Percentiles rank a stretch among this genome's conserved stretches.
Conservation (phyloP, 1,140 invertebrate genomes). For the Megathymus violae region DNA sequence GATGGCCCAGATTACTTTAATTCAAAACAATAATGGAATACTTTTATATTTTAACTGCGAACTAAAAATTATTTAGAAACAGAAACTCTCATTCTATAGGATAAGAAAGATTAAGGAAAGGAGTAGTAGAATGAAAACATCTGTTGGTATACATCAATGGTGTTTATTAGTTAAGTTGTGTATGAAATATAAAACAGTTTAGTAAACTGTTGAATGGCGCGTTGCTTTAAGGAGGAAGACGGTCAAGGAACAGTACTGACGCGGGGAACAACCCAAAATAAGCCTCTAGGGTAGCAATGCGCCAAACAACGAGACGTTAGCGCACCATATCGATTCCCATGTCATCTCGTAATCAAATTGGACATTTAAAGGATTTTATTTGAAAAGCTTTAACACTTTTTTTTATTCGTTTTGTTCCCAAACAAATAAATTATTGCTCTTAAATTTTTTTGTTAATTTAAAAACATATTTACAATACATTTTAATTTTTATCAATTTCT, state of each 20-base stretch:
- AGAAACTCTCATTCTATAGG: not conserved
- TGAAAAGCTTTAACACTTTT: no score
- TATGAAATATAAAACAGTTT: constrained; percentile 46
- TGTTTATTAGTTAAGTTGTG: constrained; percentile 49
- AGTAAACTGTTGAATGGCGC: constrained; percentile 41
- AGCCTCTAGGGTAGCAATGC: constrained; percentile 26
- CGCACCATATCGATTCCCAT: constrained; percentile 32
- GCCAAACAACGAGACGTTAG: constrained; percentile 41
- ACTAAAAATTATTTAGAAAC: no score
- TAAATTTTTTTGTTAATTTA: no score
- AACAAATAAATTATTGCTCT: no score
- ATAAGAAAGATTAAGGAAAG: not conserved
- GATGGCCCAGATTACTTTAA: no score
- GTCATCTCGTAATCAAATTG: no score
- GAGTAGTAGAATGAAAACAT: not conserved
- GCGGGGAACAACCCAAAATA: not conserved
- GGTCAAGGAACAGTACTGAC: not conserved
- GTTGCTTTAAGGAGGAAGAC: constrained; percentile 20
- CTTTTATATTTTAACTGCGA: no score
- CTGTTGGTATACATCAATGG: constrained; percentile 45
- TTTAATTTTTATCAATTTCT: no score
- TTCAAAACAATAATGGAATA: no score
- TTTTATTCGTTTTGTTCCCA: no score
- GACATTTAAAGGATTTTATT: no score
- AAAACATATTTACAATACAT: no score